Percentiles rank a stretch among this genome's conserved stretches.
These are phyloP conservation scores for Hippoglossus hippoglossus DNA, from an alignment of 2,797 vertebrate genomes.

Conservation along the genomic window DNA sequence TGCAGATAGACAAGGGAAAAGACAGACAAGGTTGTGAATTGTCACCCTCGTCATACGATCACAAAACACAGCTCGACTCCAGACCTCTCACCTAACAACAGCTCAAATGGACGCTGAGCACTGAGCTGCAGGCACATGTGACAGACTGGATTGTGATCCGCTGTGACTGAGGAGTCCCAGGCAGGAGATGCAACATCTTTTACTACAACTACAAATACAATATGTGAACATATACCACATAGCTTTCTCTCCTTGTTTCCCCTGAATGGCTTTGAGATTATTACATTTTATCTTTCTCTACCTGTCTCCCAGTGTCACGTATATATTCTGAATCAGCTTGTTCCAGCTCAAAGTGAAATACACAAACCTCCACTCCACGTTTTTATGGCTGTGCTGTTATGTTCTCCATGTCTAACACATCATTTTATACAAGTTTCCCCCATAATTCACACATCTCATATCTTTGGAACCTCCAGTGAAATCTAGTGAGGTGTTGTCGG, in stretches of 20 bases:
- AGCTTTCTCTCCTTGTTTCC: neutral
- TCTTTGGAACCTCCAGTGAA: constrained; percentile 1
- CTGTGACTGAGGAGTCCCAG: neutral
- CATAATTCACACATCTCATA: constrained; percentile 3
- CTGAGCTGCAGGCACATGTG: constrained; percentile 7
- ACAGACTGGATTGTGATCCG: constrained; percentile 6
- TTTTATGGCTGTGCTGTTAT: neutral
- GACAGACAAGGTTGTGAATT: constrained; percentile 14
- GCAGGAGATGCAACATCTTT: neutral
- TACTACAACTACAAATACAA: neutral
- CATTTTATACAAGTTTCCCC: neutral
- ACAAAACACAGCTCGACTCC: neutral
- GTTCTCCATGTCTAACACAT: neutral
- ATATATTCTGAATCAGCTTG: neutral
- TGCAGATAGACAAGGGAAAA: neutral
- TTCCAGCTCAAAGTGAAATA: neutral
- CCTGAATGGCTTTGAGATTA: neutral
- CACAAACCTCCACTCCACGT: neutral
- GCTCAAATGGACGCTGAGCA: neutral
- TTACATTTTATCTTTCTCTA: neutral
- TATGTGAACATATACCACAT: neutral
- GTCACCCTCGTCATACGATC: constrained; percentile 6
- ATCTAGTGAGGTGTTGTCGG: neutral
- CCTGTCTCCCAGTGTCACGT: neutral
- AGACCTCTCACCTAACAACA: constrained; percentile 17